A percentile compares a stretch with the other conserved stretches of the same genome.
phyloP scores from a whole-genome alignment of 2,113 vertebrate genomes.

The Accipiter cooperii region DNA sequence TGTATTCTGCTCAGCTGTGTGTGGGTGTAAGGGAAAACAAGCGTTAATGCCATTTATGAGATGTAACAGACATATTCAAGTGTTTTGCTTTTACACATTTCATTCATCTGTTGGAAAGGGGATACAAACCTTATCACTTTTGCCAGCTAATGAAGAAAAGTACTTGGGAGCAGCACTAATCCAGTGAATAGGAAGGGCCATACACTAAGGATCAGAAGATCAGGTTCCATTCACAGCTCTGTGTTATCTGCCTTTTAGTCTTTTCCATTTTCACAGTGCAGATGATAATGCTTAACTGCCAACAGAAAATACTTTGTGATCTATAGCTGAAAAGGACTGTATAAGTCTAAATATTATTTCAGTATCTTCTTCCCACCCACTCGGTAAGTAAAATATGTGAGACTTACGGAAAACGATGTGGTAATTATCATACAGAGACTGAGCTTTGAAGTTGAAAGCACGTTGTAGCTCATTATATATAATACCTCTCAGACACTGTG shows the following conservation, averaged over 20 bases:
- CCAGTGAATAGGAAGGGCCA: background rate
- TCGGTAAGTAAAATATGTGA: background rate
- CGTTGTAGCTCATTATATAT: background rate
- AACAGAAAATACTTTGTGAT: slow-evolving; percentile 32
- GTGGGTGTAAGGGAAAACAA: background rate
- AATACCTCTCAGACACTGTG: background rate
- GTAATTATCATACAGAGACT: slow-evolving; percentile 11
- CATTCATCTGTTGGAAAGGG: background rate
- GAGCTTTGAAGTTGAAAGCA: slow-evolving; percentile 4
- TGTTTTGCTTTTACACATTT: background rate
- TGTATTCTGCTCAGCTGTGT: background rate
- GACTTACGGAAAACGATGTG: slow-evolving; percentile 1
- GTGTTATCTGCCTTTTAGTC: background rate
- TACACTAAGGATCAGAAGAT: background rate
- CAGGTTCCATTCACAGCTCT: background rate
- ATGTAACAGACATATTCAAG: background rate
- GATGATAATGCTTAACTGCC: background rate
- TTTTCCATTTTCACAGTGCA: background rate
- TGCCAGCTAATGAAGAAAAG: background rate
- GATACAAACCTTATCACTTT: background rate
- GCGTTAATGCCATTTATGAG: background rate
- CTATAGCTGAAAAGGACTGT: background rate
- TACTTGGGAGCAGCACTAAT: background rate
- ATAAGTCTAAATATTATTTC: slow-evolving; percentile 50
- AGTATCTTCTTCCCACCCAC: background rate